phyloP scores from a whole-genome alignment of 2,113 vertebrate genomes.

The Rhabdornis inornatus region DNA sequence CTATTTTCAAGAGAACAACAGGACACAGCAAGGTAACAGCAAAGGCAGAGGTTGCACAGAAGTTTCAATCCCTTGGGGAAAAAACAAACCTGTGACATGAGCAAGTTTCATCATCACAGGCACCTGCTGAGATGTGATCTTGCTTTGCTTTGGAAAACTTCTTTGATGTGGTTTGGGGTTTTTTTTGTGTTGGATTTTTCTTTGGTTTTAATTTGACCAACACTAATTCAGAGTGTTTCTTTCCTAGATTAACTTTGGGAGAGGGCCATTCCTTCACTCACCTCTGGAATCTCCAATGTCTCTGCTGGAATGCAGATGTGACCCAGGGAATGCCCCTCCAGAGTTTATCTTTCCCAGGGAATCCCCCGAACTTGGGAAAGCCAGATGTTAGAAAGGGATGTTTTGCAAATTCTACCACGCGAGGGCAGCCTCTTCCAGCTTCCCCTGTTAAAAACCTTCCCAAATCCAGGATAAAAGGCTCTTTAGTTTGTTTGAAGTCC shows the following conservation, averaged over 20 bases:
- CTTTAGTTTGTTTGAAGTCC: background rate
- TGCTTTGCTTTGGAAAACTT: background rate
- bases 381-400: background rate
- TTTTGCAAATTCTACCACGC: background rate
- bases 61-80: background rate
- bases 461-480: background rate
- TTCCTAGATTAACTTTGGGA: background rate
- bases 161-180: background rate
- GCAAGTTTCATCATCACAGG: background rate
- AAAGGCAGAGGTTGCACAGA: background rate
- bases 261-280: background rate
- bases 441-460: background rate
- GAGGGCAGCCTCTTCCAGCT: conserved; percentile 54
- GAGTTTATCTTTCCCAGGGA: background rate
- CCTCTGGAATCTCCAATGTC: background rate
- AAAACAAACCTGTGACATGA: background rate
- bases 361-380: background rate
- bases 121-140: background rate
- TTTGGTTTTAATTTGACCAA: background rate
- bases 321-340: background rate
- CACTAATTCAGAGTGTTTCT: background rate
- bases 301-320: background rate
- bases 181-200: background rate
- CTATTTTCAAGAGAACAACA: background rate
- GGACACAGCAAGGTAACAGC: background rate